Conservation (phyloP, 2,888 invertebrate species). For the Orthosia gracilis region DNA sequence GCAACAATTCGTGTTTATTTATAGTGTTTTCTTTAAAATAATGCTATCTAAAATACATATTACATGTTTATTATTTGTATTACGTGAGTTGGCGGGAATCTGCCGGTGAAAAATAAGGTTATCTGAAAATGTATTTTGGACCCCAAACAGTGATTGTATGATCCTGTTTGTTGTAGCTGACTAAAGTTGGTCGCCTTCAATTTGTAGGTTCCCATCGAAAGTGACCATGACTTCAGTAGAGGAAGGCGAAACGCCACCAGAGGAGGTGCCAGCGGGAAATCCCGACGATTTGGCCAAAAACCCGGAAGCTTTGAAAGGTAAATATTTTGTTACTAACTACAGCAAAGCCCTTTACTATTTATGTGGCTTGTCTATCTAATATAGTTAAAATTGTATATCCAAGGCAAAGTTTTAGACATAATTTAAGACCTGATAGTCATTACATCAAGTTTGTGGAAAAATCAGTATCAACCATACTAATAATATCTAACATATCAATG, state of each 20-base stretch:
- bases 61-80: slow-evolving; percentile 25
- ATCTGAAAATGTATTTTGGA: slow-evolving; percentile 37
- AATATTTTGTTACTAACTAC: slow-evolving; percentile 9
- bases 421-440: neutral
- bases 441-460: neutral
- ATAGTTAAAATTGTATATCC: neutral
- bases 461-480: neutral
- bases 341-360: neutral
- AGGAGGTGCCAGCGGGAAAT: slow-evolving; percentile 86
- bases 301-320: slow-evolving; percentile 92
- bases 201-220: slow-evolving; percentile 47
- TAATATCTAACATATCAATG: neutral
- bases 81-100: slow-evolving; percentile 78
- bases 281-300: slow-evolving; percentile 93
- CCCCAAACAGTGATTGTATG: neutral
- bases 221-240: slow-evolving; percentile 83
- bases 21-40: neutral
- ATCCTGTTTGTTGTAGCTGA: neutral
- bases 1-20: neutral
- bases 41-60: neutral
- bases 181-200: neutral
- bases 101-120: slow-evolving; percentile 66
- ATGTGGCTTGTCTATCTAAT: slow-evolving; percentile 3
- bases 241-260: slow-evolving; percentile 81
- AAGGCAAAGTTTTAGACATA: neutral